Evolutionary conservation across 2,797 vertebrate species (phyloP).

Genomic region (Fundulus diaphanus): DNA sequence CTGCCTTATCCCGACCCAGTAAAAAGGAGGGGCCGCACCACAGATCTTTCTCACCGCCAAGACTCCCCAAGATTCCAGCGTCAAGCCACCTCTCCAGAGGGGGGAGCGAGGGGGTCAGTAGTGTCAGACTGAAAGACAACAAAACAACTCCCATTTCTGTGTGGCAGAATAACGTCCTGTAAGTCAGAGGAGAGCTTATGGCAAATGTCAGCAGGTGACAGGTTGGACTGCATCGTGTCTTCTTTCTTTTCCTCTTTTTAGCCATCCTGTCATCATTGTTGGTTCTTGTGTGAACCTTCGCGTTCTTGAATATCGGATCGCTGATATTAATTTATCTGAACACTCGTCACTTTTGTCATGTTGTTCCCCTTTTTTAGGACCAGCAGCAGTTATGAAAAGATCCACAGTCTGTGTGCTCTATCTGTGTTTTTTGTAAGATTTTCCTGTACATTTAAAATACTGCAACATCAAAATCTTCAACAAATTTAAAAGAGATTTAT

Average conservation of each 20-base stretch:
- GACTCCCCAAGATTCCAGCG: conserved; percentile 68
- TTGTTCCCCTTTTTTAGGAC: too few relatives aligned
- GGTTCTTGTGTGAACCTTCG: background rate
- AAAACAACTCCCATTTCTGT: conserved; percentile 36
- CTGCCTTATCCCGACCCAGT: conserved; percentile 75
- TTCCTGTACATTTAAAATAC: too few relatives aligned
- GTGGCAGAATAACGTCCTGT: conserved; percentile 35
- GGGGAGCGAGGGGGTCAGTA: conserved; percentile 47
- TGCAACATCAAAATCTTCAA: too few relatives aligned
- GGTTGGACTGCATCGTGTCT: conserved; percentile 25
- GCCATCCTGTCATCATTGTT: background rate
- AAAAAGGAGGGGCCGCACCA: conserved; percentile 79
- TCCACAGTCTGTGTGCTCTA: too few relatives aligned
- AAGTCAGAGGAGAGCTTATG: conserved; percentile 24
- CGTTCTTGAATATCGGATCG: too few relatives aligned
- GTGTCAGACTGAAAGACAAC: conserved; percentile 50
- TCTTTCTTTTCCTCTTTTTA: background rate
- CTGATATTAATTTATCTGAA: too few relatives aligned
- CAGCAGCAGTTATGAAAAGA: too few relatives aligned
- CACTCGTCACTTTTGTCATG: too few relatives aligned
- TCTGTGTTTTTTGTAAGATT: too few relatives aligned
- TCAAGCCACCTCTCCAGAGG: conserved; percentile 55
- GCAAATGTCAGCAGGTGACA: conserved; percentile 43
- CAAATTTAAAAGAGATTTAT: too few relatives aligned
- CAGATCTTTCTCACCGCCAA: conserved; percentile 76